Percentiles rank a stretch among this genome's conserved stretches.
Evolutionary conservation across 2,888 invertebrate species (phyloP).

Genomic region (Conchocele bisecta): DNA sequence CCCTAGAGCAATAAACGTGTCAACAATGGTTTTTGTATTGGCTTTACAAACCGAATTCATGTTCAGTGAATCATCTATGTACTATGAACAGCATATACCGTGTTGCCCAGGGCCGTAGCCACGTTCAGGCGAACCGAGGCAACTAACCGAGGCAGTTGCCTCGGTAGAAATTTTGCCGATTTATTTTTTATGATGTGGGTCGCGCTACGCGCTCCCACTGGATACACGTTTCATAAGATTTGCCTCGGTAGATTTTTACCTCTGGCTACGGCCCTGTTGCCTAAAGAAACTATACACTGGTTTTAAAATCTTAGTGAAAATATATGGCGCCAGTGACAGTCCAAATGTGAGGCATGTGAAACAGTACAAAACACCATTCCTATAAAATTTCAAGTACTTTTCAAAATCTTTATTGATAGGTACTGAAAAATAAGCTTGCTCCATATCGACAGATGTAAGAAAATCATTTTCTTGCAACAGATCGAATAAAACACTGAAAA

Average conservation of each 20-base stretch:
- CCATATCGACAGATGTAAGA: conserved; percentile 23
- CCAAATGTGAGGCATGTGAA: conserved; percentile 40
- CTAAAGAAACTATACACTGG: conserved; percentile 39
- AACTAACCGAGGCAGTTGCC: too few relatives aligned
- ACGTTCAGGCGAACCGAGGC: too few relatives aligned
- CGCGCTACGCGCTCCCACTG: too few relatives aligned
- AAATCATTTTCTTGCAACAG: conserved; percentile 24
- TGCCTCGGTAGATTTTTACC: too few relatives aligned
- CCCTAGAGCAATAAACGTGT: conserved; percentile 26
- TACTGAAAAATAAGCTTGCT: conserved; percentile 33
- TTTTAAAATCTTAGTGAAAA: conserved; percentile 47
- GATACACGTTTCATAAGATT: too few relatives aligned
- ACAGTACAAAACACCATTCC: conserved; percentile 22
- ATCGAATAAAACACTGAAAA: neutral
- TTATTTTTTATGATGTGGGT: too few relatives aligned
- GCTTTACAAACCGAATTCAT: conserved; percentile 19
- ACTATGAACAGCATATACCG: conserved; percentile 29
- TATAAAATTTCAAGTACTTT: conserved; percentile 17
- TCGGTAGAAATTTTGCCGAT: too few relatives aligned
- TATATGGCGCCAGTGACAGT: conserved; percentile 24
- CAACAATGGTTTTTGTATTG: conserved; percentile 16
- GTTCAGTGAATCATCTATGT: conserved; percentile 49
- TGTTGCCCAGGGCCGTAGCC: too few relatives aligned
- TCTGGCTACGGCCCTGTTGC: too few relatives aligned
- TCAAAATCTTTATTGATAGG: conserved; percentile 19